A percentile compares a stretch with the other conserved stretches of the same genome.
phyloP scores from a whole-genome alignment of 37 sponge, comb jelly and placozoan species.

The Agelas oroides region DNA sequence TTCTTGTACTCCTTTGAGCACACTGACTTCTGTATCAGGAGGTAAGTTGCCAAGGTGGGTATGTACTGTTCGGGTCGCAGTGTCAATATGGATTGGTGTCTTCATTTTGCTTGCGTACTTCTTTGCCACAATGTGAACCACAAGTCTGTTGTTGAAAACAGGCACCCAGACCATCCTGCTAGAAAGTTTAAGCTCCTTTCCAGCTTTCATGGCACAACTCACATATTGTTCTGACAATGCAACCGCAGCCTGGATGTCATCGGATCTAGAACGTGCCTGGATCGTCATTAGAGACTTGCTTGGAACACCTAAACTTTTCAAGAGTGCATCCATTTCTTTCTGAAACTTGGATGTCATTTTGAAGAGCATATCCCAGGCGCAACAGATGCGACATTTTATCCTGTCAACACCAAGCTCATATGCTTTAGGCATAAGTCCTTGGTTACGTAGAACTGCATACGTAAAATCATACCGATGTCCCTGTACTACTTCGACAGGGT shows the following conservation, averaged over 20 bases:
- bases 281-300: constrained; percentile 20
- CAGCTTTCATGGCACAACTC: constrained; percentile 42
- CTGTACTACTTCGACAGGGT: constrained; percentile 55
- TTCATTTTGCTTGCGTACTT: constrained; percentile 22
- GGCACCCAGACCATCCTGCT: background rate
- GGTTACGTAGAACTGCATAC: constrained; percentile 57
- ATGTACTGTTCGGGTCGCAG: constrained; percentile 57
- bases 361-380: constrained; percentile 63
- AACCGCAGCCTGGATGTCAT: constrained; percentile 24
- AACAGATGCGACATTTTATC: constrained; percentile 60
- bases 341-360: constrained; percentile 41
- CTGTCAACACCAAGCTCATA: constrained; percentile 46
- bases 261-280: constrained; percentile 20
- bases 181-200: constrained; percentile 3
- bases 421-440: constrained; percentile 34
- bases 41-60: constrained; percentile 61
- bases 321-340: constrained; percentile 37
- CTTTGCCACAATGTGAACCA: constrained; percentile 42
- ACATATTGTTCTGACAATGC: constrained; percentile 3
- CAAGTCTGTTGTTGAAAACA: constrained; percentile 43
- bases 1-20: constrained; percentile 30
- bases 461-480: constrained; percentile 64
- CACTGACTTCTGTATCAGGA: constrained; percentile 29
- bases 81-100: constrained; percentile 44
- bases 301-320: constrained; percentile 22